Evolutionary conservation across 1,140 invertebrate species (phyloP).

Genomic region (Anastrepha ludens): DNA sequence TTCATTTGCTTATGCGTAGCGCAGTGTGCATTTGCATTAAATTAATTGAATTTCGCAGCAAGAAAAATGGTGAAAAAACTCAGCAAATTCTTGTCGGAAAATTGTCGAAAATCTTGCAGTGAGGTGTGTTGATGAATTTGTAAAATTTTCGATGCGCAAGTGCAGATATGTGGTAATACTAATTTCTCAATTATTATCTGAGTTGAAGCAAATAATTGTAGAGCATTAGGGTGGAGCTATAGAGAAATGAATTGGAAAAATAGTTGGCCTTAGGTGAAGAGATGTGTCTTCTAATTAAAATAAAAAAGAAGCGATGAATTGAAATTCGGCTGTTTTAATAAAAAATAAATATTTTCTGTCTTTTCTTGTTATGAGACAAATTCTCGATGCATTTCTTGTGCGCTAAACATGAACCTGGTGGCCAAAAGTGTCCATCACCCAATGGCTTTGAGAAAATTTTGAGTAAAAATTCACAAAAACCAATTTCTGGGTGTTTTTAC

Average conservation of each 20-base stretch:
- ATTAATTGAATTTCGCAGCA: slow-evolving; percentile 30
- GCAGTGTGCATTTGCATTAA: slow-evolving; percentile 35
- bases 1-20: neutral
- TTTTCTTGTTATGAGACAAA: too few species aligned
- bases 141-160: neutral
- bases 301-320: neutral
- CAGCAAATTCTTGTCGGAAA: neutral
- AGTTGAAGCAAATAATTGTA: neutral
- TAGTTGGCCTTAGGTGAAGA: too few species aligned
- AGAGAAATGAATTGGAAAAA: neutral
- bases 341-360: too few species aligned
- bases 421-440: too few species aligned
- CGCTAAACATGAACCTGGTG: too few species aligned
- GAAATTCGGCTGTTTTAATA: neutral
- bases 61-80: neutral
- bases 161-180: neutral
- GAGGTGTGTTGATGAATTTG: neutral
- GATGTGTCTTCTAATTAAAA: neutral
- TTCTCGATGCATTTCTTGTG: too few species aligned
- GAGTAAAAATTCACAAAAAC: too few species aligned
- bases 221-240: neutral
- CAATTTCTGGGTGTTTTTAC: too few species aligned
- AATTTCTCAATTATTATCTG: neutral
- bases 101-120: neutral
- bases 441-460: too few species aligned